Evolutionary conservation across 2,113 vertebrate species (phyloP).

Genomic region (Oenanthe melanoleuca): DNA sequence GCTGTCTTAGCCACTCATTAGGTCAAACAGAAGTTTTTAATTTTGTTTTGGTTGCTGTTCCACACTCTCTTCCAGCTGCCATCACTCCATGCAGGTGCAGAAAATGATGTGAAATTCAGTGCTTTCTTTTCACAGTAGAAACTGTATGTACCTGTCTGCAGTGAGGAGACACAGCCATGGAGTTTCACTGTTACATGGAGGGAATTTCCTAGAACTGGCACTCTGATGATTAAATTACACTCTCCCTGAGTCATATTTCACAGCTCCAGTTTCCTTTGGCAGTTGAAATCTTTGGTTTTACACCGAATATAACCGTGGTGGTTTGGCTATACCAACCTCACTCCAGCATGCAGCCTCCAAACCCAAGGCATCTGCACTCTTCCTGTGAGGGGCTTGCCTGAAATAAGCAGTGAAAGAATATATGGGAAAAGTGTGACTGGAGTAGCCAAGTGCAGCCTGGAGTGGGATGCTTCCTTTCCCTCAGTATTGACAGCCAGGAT

Average conservation of each 20-base stretch:
- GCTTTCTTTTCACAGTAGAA: not conserved
- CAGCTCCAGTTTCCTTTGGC: not conserved
- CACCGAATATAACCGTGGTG: not conserved
- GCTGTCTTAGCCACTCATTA: not conserved
- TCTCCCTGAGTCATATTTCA: not conserved
- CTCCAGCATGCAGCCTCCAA: not conserved
- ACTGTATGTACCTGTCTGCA: not conserved
- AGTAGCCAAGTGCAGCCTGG: not conserved
- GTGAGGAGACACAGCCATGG: not conserved
- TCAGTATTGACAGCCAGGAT: not conserved
- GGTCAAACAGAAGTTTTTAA: not conserved
- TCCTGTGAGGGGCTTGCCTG: not conserved
- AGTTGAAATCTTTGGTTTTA: not conserved
- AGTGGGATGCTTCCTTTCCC: not conserved
- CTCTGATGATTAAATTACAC: not conserved
- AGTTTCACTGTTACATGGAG: not conserved
- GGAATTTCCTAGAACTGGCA: not conserved
- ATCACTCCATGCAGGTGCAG: not conserved
- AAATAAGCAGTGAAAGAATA: not conserved
- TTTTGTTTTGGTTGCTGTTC: not conserved
- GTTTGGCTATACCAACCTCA: not conserved
- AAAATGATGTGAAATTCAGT: not conserved
- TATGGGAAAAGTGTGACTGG: not conserved
- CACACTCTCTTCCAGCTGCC: not conserved
- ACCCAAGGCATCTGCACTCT: accelerated